These are phyloP conservation scores for Pediacus dermestoides DNA, from an alignment of 2,888 invertebrate genomes.

Conservation along the genomic window DNA sequence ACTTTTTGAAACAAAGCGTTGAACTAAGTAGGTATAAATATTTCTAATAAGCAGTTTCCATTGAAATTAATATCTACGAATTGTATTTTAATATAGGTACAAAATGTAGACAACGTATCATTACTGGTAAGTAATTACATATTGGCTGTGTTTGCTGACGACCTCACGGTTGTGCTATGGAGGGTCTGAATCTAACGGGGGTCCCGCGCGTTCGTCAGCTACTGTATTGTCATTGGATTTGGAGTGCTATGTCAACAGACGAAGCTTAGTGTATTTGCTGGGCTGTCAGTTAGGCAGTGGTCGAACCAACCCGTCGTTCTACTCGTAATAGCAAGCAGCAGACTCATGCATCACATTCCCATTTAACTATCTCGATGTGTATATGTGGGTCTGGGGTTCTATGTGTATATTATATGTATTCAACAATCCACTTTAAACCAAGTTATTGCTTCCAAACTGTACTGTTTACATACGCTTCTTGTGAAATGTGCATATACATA, in stretches of 20 bases:
- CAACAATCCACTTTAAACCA: too few relatives aligned
- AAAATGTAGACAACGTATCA: slow-evolving; percentile 2
- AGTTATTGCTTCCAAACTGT: background rate
- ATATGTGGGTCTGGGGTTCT: too few relatives aligned
- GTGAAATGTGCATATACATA: background rate
- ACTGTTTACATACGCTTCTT: background rate
- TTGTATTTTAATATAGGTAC: too few relatives aligned
- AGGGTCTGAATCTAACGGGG: slow-evolving; percentile 27
- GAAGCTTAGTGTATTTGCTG: slow-evolving; percentile 46
- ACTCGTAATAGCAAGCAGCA: too few relatives aligned
- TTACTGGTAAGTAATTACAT: slow-evolving; percentile 29
- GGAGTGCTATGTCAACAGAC: slow-evolving; percentile 50
- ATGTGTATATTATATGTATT: too few relatives aligned
- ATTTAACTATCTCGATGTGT: too few relatives aligned
- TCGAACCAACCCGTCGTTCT: too few relatives aligned
- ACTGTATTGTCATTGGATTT: slow-evolving; percentile 52
- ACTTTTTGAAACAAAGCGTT: too few relatives aligned
- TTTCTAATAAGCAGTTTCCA: too few relatives aligned
- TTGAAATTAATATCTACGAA: too few relatives aligned
- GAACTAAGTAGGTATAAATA: too few relatives aligned
- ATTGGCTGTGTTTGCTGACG: slow-evolving; percentile 34
- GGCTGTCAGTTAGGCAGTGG: slow-evolving; percentile 41
- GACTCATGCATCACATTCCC: too few relatives aligned
- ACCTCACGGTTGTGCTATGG: slow-evolving; percentile 17
- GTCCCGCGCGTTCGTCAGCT: slow-evolving; percentile 35